Percentiles rank a stretch among this genome's conserved stretches.
Evolutionary conservation across 2,888 invertebrate species (phyloP).

Genomic region (Drosophila melanosoma): DNA sequence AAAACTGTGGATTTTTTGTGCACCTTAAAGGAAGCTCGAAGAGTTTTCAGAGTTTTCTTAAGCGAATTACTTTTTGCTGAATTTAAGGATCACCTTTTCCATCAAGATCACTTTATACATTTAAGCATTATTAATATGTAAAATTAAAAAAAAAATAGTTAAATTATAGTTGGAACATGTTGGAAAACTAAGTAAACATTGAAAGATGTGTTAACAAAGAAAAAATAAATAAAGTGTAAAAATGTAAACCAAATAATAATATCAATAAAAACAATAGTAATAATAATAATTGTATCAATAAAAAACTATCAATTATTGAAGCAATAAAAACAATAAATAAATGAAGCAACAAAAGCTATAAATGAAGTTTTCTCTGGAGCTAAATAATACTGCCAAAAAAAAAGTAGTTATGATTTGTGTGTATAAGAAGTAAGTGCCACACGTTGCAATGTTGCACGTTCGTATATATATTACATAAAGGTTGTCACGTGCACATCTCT

Average conservation of each 20-base stretch:
- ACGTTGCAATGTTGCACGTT: neutral
- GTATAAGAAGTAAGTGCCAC: neutral
- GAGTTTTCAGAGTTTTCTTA: neutral
- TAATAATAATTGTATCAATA: neutral
- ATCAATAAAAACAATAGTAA: neutral
- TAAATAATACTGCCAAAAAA: neutral
- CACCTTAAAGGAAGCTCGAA: neutral
- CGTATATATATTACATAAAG: neutral
- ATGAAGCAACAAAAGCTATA: neutral
- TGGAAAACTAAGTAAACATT: neutral
- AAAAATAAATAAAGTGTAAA: neutral
- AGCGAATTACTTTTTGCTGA: neutral
- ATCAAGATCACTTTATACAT: neutral
- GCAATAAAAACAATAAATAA: neutral
- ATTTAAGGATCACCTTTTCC: neutral
- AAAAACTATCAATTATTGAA: neutral
- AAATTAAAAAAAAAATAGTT: neutral
- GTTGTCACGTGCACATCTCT: slow-evolving; percentile 34
- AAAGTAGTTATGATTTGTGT: neutral
- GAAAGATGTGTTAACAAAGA: neutral
- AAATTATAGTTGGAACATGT: neutral
- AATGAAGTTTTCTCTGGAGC: neutral
- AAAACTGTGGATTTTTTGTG: neutral
- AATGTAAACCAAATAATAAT: neutral
- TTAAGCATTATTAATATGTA: neutral